Evolutionary conservation across 2,797 vertebrate genomes (phyloP).

Genomic region (Lepus townsendii): DNA sequence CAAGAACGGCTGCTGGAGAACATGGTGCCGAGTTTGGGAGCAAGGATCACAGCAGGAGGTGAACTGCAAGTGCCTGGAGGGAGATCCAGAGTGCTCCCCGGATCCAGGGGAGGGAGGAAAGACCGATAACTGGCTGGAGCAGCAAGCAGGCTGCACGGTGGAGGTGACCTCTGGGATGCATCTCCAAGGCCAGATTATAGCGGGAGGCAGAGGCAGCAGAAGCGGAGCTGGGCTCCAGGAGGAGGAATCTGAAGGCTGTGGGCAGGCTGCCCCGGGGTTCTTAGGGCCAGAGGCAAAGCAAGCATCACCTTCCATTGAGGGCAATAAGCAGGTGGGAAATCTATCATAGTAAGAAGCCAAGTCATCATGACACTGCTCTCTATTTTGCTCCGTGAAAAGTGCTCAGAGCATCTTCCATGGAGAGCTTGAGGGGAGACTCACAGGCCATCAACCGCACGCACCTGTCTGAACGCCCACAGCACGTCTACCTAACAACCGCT

Average conservation of each 20-base stretch:
- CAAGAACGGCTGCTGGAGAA: neutral
- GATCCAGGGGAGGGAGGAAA: neutral
- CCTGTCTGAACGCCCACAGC: rapidly evolving
- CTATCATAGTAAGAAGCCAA: neutral
- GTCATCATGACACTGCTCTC: neutral
- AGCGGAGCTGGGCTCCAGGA: neutral
- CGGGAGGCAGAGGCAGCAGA: neutral
- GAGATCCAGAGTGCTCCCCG: neutral
- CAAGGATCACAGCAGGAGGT: neutral
- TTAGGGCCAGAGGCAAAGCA: neutral
- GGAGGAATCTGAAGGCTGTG: neutral
- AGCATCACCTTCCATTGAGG: neutral
- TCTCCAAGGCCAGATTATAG: neutral
- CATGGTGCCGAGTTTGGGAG: neutral
- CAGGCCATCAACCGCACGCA: neutral
- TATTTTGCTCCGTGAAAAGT: neutral
- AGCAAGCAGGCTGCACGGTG: neutral
- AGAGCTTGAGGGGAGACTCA: neutral
- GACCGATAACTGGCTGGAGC: no score
- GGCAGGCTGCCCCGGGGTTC: neutral
- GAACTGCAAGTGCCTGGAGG: neutral
- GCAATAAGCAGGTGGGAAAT: neutral
- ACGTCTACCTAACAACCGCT: neutral
- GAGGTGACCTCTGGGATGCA: neutral
- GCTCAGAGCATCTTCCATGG: neutral